Evolutionary conservation across 2,888 invertebrate species (phyloP).

Genomic region (Pteria penguin): DNA sequence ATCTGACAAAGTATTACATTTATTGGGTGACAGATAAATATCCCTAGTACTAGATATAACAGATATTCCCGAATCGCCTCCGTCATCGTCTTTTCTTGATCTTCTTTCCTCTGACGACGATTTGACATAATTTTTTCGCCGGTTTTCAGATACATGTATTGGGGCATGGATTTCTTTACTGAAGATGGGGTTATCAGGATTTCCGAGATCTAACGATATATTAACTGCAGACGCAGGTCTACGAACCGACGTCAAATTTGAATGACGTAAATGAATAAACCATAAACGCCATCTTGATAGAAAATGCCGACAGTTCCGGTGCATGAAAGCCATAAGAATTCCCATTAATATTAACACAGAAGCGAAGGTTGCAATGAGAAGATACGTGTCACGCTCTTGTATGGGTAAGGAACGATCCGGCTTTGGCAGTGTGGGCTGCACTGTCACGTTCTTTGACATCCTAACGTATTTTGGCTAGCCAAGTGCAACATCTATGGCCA

Average conservation of each 20-base stretch:
- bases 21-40: too few relatives aligned
- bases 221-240: not conserved
- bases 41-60: slow-evolving; percentile 9
- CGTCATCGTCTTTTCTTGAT: not conserved
- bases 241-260: not conserved
- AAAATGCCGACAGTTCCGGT: slow-evolving; percentile 28
- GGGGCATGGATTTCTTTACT: not conserved
- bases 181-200: not conserved
- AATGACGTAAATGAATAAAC: slow-evolving; percentile 24
- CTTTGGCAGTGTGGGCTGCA: not conserved
- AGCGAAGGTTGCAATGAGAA: slow-evolving; percentile 30
- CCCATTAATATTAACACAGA: slow-evolving; percentile 33
- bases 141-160: not conserved
- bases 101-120: not conserved
- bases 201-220: not conserved
- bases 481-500: too few relatives aligned
- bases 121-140: not conserved
- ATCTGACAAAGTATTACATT: too few relatives aligned
- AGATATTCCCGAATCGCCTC: slow-evolving; percentile 31
- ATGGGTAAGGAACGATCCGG: slow-evolving; percentile 15
- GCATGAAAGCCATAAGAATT: slow-evolving; percentile 30
- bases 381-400: slow-evolving; percentile 29
- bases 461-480: too few relatives aligned
- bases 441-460: too few relatives aligned
- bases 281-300: slow-evolving; percentile 9